Base-by-base conservation (phyloP, 2,888 invertebrate genomes). In the Spatulosminthurus flaviceps region DNA sequence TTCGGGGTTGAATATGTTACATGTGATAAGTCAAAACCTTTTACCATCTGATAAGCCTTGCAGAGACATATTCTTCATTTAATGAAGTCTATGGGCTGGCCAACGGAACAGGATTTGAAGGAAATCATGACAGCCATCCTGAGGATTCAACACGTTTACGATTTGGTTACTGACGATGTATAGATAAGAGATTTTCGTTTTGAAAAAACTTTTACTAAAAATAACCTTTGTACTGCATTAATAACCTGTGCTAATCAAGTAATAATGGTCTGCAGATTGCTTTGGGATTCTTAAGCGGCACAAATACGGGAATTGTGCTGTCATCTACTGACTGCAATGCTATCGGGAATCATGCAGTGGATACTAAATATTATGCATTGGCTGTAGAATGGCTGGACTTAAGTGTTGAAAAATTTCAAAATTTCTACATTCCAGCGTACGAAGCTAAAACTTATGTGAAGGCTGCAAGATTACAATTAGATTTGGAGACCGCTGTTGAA, bases 361-460 rank as follows among this genome's bases (percentile, higher is more conserved):
- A 28, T 7, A 29, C 42, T 4, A 1, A 66, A 41, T 21, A 43
- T 19, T 67, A 74, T 70, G 77, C 72, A n/a, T 64, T 73, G 22
- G 79, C 82, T 5, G 28, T 82, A 24, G 79, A 79, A 70, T 82
- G 82, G 82, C 51, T 81, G 16, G 26, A 77, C 22, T n/a, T 72
- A 4, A 34, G 34, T 9, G 34, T 34, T 4, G 9, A 7, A 9
- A 34, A 34, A 9, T 34, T 34, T 34, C 34, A 34, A 9, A 7
- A 34, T 34, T n/a, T n/a, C n/a, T 34, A 34, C 34, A 34, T 34
- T 34, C 34, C 34, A 7, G 9, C 9, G 4, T 34, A 34, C 9
- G 34, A 34, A 34, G 34, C 34, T 4, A 34, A 9, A 9, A 34
- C 34, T 9, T 34, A 34, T 9, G 34, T 34, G 34, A 34, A 9